Conservation (phyloP, 2,797 vertebrate species). For the Pseudochirops corinnae region DNA sequence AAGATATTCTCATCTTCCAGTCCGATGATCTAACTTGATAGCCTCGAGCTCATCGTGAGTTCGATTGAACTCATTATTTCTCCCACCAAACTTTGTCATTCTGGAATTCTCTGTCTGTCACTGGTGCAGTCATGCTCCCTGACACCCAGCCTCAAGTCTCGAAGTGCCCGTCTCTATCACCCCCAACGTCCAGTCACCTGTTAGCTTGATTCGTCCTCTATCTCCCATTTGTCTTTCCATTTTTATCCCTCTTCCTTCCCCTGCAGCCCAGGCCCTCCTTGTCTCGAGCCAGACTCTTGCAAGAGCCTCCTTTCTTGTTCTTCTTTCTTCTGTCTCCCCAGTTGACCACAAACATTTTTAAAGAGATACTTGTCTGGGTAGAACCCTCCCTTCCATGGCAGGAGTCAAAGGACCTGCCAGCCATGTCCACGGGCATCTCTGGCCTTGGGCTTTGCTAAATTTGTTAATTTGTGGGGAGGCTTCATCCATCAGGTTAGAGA, state of each 20-base stretch:
- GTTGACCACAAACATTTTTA: background rate
- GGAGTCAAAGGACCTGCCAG: background rate
- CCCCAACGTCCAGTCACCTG: background rate
- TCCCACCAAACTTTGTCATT: background rate
- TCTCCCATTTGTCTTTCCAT: background rate
- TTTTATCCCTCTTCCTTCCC: background rate
- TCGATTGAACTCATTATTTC: background rate
- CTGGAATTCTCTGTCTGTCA: background rate
- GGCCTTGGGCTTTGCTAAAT: background rate
- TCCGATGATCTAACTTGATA: background rate
- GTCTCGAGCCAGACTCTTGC: background rate
- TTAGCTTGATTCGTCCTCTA: background rate
- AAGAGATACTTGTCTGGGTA: background rate
- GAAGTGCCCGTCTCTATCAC: background rate
- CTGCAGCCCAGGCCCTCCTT: background rate
- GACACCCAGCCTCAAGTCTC: background rate
- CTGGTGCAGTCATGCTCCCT: background rate
- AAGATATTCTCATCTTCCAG: background rate
- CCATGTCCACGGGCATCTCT: background rate
- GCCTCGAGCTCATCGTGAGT: background rate
- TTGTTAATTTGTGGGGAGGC: background rate
- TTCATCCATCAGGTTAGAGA: background rate
- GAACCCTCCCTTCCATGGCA: background rate
- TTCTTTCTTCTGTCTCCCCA: background rate
- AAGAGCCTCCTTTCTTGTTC: background rate